Base-by-base conservation (phyloP, 1,140 invertebrate genomes). In the Euwallacea similis region DNA sequence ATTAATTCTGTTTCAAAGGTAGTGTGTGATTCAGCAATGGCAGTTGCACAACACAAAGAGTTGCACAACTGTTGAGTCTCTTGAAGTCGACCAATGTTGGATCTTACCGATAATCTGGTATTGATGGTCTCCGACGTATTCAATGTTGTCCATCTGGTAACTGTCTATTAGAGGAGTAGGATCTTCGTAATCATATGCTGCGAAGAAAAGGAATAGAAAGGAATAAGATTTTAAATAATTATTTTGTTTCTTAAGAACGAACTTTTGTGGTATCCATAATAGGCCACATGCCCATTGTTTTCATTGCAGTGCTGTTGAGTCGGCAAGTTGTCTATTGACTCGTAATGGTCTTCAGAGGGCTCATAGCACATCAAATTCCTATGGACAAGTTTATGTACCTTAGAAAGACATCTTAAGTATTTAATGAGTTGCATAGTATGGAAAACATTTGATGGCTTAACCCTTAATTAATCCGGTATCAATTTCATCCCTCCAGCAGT, bases 131-230 rank as follows among this genome's bases (percentile, higher is more conserved):
- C 72, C 68, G 13, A 62, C 54, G 16, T 67, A 67, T 16, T 76
- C 76, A 64, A 78, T 77, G 56, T 89, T 87, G 60, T 88, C 86
- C 46, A 86, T 81, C 72, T 89, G 88, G 77, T 91, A 91, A 78
- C 87, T 90, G 75, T 92, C 90, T 76, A 89, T 90, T 58, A 90
- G 81, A 0, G 89, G 86, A 2, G 89, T 89, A 8, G 90, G 87
- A 74, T 89, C 88, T 77, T 91, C 90, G 78, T 89, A 89, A 73
- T 89, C 88, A 46, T 89, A 91, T 80, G 92, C 91, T 76, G 91
- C 87, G 76, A 91, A 79, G 87, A 67, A 89, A 89, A 74, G 90
- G 90, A 76, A 90, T 88, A 75, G 89, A 64, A 64, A 1, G 7
- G 7, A 55, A 42, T 50, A n/a, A n/a, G n/a, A n/a, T n/a, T n/a